Evolutionary conservation across 2,113 vertebrate species (phyloP).

Genomic region (Orycteropus afer): DNA sequence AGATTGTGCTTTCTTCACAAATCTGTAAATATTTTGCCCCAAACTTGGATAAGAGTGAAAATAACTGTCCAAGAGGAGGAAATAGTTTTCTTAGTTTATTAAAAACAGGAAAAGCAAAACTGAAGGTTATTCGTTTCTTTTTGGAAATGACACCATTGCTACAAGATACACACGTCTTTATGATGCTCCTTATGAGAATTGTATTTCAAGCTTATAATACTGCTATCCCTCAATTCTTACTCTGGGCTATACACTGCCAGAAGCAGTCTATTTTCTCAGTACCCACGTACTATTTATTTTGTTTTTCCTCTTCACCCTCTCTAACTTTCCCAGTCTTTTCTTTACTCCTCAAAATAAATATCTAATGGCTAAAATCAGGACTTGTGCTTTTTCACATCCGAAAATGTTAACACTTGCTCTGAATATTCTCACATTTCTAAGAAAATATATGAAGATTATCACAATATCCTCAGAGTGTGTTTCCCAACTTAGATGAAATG

Average conservation of each 20-base stretch:
- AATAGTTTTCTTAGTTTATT: neutral
- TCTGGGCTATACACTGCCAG: neutral
- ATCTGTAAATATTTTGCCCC: neutral
- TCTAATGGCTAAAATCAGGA: neutral
- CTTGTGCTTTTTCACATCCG: neutral
- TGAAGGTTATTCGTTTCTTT: neutral
- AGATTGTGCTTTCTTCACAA: neutral
- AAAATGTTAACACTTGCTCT: slow-evolving; percentile 20
- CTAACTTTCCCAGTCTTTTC: neutral
- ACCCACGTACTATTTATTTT: neutral
- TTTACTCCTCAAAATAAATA: neutral
- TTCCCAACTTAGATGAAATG: neutral
- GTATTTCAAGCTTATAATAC: neutral
- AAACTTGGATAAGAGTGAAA: neutral
- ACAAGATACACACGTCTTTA: neutral
- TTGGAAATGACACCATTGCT: neutral
- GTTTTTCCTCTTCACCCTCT: neutral
- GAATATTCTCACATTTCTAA: slow-evolving; percentile 24
- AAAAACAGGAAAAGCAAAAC: slow-evolving; percentile 16
- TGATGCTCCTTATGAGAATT: neutral
- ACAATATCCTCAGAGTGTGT: neutral
- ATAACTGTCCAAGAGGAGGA: neutral
- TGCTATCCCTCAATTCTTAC: neutral
- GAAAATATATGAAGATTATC: slow-evolving; percentile 14
- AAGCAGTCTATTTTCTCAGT: neutral